phyloP scores from a whole-genome alignment of 2,797 vertebrate species.

The Sebastes steindachneri region DNA sequence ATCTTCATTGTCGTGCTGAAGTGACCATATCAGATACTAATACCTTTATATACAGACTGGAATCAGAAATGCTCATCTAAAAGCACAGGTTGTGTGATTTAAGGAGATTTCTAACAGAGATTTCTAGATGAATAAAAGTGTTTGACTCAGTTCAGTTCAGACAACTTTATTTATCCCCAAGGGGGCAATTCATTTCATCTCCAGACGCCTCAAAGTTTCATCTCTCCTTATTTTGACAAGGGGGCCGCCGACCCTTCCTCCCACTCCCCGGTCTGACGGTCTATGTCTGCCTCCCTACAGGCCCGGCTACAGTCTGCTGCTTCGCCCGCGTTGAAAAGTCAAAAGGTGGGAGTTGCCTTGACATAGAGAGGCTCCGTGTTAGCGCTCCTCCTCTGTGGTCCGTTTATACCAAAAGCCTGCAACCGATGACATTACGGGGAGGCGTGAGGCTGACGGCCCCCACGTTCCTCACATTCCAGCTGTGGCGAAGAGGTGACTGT shows the following conservation, averaged over 20 bases:
- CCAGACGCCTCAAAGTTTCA: neutral
- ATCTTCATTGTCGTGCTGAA: neutral
- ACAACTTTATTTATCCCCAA: too few species aligned
- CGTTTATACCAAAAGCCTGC: constrained; percentile 8
- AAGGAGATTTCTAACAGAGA: neutral
- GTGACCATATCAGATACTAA: neutral
- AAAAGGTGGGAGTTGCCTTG: constrained; percentile 22
- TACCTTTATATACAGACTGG: neutral
- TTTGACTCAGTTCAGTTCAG: neutral
- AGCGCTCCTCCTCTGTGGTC: constrained; percentile 5
- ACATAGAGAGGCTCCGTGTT: neutral
- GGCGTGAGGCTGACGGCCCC: constrained; percentile 15
- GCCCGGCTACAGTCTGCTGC: constrained; percentile 19
- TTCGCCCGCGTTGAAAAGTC: constrained; percentile 26
- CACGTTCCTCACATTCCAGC: constrained; percentile 61
- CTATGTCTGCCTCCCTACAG: constrained; percentile 22
- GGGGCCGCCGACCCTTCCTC: constrained; percentile 1
- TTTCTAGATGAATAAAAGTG: neutral
- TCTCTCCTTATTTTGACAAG: constrained; percentile 35
- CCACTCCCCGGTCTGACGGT: constrained; percentile 12
- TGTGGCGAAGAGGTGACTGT: neutral
- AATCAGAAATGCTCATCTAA: neutral
- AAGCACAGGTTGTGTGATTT: neutral
- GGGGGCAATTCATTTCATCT: neutral
- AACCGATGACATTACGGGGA: constrained; percentile 41